Base-by-base conservation (phyloP, 2,888 invertebrate species). In the Timema cristinae region DNA sequence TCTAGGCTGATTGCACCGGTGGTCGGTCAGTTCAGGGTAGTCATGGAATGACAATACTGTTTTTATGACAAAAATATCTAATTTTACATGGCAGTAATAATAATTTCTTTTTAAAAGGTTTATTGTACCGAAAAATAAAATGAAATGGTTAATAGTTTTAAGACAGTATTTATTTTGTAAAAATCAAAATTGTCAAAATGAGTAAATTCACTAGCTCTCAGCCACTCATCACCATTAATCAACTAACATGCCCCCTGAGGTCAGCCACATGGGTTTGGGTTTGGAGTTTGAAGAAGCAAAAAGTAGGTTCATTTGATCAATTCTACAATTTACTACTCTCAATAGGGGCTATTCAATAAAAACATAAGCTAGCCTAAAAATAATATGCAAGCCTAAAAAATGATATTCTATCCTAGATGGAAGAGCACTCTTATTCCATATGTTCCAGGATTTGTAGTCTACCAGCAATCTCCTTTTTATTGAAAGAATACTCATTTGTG, bases 381-480 rank as follows among this genome's bases (percentile, higher is more conserved):
- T 10, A 0, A 0, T 2, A 4, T 16, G 16, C 56, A 2, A n/a
- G n/a, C n/a, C n/a, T n/a, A n/a, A n/a, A n/a, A n/a, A 1, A 16
- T 4, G 16, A 2, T 0, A 2, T 2, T 5, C 61, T 61, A 61
- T 32, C n/a, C n/a, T n/a, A n/a, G n/a, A n/a, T n/a, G 0, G 13
- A 7, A 61, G 61, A 32, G 48, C 32, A 61, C 16, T 61, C 61
- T 16, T 61, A 32, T 16, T 61, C 2, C 5, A 61, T 61, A 61
- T 32, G 61, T 32, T 61, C 10, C 4, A 61, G 16, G 61, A 16
- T 61, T 61, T 61, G 32, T 61, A 61, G 48, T 61, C 61, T 61
- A 10, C 61, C 61, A 61, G 16, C 61, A 61, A 61, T 61, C 9
- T 16, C 61, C 32, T 13, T 32, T 61, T 61, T 61, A 2, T 8